Evolutionary conservation across 1,140 invertebrate species (phyloP).

Genomic region (Drosophila kurseongensis): DNA sequence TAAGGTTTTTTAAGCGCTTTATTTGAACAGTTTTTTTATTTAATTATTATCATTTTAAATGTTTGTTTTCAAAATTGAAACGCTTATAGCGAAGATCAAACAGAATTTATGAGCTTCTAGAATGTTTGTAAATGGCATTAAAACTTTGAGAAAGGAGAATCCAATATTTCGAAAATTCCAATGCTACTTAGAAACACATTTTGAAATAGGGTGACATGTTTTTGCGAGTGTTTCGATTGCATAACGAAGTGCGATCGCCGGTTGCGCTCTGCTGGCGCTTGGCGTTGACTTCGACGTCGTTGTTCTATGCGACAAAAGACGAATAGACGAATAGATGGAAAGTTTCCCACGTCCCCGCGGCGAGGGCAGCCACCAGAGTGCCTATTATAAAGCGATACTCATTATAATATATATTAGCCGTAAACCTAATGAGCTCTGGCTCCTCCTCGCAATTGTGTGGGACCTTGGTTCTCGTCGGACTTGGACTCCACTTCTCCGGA

Average conservation of each 20-base stretch:
- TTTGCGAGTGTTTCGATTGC: conserved; percentile 20
- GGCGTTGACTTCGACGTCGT: neutral
- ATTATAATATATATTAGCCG: conserved; percentile 53
- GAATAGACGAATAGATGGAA: conserved; percentile 30
- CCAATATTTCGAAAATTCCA: neutral
- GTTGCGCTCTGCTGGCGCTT: conserved; percentile 39
- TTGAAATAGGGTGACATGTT: neutral
- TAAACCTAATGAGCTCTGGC: conserved; percentile 46
- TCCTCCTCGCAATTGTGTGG: conserved; percentile 31
- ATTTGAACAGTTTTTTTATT: too few species aligned
- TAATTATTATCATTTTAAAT: too few species aligned
- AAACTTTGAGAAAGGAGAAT: too few species aligned
- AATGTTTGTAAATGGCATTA: too few species aligned
- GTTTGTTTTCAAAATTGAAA: too few species aligned
- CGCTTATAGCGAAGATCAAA: too few species aligned
- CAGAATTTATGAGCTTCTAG: too few species aligned
- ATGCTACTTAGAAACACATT: neutral
- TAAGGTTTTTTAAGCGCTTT: too few species aligned
- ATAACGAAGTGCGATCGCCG: conserved; percentile 31
- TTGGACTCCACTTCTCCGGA: conserved; percentile 11
- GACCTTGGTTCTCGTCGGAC: conserved; percentile 15
- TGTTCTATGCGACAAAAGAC: conserved; percentile 35
- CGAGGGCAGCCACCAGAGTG: conserved; percentile 15
- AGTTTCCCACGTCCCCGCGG: conserved; percentile 40
- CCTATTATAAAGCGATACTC: conserved; percentile 51